Evolutionary conservation across 2,113 vertebrate genomes (phyloP).

Genomic region (Coturnix japonica): DNA sequence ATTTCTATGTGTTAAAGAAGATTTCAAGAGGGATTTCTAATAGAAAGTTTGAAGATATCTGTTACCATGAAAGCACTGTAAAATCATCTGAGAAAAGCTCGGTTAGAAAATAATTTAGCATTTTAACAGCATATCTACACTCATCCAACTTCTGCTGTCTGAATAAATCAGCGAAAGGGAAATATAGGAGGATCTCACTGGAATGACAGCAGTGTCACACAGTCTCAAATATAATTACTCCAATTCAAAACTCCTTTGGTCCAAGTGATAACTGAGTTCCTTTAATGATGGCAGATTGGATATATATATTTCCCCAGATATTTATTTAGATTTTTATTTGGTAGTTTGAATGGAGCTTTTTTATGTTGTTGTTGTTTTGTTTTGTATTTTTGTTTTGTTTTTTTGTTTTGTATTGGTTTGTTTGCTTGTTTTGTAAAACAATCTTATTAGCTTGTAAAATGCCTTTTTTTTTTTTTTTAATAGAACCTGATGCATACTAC

Average conservation of each 20-base stretch:
- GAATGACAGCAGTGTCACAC: conserved; percentile 20
- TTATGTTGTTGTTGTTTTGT: background rate
- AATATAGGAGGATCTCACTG: background rate
- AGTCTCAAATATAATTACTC: conserved; percentile 41
- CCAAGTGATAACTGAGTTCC: conserved; percentile 20
- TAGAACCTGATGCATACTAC: background rate
- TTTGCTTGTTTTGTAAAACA: background rate
- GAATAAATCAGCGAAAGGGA: background rate
- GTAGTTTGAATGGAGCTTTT: background rate
- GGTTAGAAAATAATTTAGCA: background rate
- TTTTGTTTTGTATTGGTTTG: background rate
- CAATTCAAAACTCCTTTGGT: conserved; percentile 1
- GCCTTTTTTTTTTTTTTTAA: conserved; percentile 8
- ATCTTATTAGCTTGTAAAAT: conserved; percentile 13
- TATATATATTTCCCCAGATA: background rate
- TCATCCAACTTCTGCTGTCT: background rate
- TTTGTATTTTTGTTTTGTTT: background rate
- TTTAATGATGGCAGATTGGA: background rate
- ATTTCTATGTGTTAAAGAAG: background rate
- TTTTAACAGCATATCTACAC: background rate
- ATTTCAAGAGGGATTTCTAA: background rate
- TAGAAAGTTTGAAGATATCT: background rate
- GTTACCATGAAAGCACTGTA: background rate
- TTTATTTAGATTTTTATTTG: conserved; percentile 2
- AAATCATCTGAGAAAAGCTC: background rate